Evolutionary conservation across 2,797 vertebrate genomes (phyloP).

Genomic region (Crossoptilon crossoptilon): DNA sequence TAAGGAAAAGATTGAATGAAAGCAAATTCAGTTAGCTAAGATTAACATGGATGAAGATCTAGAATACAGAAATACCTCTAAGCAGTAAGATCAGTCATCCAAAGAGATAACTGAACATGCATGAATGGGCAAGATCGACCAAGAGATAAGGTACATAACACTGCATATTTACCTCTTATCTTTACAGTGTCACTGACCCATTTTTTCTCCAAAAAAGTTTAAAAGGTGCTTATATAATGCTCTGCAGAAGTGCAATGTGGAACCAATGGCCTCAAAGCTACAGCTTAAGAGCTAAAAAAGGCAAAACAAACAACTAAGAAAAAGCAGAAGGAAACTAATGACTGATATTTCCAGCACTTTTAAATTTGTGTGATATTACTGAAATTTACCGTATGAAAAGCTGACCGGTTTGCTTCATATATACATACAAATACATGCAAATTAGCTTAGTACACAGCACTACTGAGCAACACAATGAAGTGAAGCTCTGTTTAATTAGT

Average conservation of each 20-base stretch:
- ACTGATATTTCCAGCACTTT: background rate
- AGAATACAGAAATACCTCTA: background rate
- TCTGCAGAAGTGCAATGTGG: background rate
- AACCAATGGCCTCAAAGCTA: background rate
- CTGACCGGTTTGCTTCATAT: background rate
- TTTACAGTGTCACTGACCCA: background rate
- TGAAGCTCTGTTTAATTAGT: slow-evolving; percentile 14
- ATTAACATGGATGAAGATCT: background rate
- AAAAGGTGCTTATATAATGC: background rate
- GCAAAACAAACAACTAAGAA: background rate
- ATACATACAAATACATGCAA: background rate
- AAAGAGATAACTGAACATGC: background rate
- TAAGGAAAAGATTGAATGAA: background rate
- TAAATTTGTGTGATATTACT: background rate
- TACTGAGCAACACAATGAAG: slow-evolving; percentile 1
- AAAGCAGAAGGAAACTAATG: background rate
- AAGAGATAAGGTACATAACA: background rate
- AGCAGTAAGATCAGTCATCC: background rate
- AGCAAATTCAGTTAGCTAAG: background rate
- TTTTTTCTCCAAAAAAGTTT: background rate
- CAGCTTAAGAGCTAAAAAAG: background rate
- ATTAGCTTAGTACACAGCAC: background rate
- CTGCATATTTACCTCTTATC: background rate
- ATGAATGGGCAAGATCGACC: background rate
- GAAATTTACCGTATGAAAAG: background rate